These are phyloP conservation scores for Myathropa florea DNA, from an alignment of 2,888 invertebrate genomes.

Conservation along the genomic window DNA sequence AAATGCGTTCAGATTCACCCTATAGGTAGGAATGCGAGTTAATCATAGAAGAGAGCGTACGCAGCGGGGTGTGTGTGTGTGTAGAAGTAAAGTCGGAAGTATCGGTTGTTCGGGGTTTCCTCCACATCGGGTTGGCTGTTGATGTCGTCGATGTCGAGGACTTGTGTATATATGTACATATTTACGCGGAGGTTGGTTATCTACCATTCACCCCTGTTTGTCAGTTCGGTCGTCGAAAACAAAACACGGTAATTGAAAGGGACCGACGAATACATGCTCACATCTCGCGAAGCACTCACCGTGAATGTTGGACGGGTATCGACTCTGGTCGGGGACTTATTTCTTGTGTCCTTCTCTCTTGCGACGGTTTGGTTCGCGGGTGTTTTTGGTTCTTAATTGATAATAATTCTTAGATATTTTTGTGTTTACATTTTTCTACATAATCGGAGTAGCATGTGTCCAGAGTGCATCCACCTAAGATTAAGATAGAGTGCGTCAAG, in stretches of 20 bases:
- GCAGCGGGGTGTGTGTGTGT: constrained; percentile 11
- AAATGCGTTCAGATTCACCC: constrained; percentile 46
- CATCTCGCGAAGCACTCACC: constrained; percentile 51
- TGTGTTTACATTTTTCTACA: background rate
- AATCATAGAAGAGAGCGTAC: constrained; percentile 35
- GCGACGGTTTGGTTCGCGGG: constrained; percentile 26
- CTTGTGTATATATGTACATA: constrained; percentile 46
- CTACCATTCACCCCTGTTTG: constrained; percentile 57
- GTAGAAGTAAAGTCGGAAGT: constrained; percentile 56
- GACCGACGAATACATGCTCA: constrained; percentile 40
- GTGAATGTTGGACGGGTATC: constrained; percentile 46
- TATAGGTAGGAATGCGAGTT: constrained; percentile 51
- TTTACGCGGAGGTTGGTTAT: constrained; percentile 59
- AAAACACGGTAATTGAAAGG: constrained; percentile 52
- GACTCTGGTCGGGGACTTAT: constrained; percentile 21
- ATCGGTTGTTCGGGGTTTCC: constrained; percentile 56
- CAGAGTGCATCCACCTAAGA: background rate
- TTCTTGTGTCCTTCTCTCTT: constrained; percentile 7
- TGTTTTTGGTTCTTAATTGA: constrained; percentile 8
- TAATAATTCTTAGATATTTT: background rate
- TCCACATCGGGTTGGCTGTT: constrained; percentile 64
- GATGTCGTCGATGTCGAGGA: constrained; percentile 51
- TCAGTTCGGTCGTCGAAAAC: constrained; percentile 22
- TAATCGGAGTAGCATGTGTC: background rate
- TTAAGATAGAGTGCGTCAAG: background rate